Conservation (phyloP, 2,113 vertebrate species). For the Passerina amoena region DNA sequence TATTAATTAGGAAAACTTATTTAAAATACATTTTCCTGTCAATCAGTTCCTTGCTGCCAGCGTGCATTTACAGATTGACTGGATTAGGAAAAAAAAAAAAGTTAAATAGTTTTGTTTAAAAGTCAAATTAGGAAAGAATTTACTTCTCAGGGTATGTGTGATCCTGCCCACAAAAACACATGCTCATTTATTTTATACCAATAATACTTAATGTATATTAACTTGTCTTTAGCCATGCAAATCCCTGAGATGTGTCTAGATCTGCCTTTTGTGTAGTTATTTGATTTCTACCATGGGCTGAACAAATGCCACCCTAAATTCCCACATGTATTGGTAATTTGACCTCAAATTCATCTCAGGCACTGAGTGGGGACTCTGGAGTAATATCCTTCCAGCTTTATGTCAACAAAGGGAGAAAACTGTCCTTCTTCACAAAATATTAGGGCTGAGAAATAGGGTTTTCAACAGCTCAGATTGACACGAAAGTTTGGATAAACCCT, state of each 20-base stretch:
- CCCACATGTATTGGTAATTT: neutral
- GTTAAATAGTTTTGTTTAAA: neutral
- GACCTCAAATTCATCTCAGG: neutral
- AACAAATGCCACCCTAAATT: neutral
- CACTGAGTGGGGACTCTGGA: neutral
- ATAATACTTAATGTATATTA: neutral
- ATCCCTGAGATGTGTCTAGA: neutral
- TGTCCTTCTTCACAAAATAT: neutral
- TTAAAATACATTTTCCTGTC: neutral
- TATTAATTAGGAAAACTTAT: constrained; percentile 8
- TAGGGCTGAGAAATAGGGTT: neutral
- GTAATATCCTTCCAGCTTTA: neutral
- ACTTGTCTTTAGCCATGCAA: neutral
- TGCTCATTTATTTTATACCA: neutral
- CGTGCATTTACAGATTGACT: neutral
- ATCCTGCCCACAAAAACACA: neutral
- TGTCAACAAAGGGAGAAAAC: neutral
- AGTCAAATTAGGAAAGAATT: neutral
- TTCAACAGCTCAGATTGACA: neutral
- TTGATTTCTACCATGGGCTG: neutral
- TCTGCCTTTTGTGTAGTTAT: neutral
- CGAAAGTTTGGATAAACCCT: neutral
- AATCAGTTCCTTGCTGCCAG: neutral
- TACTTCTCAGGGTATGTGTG: neutral
- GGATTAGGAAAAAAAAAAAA: neutral